Conservation (phyloP, 2,888 invertebrate genomes). For the Meteorus cinctellus region DNA sequence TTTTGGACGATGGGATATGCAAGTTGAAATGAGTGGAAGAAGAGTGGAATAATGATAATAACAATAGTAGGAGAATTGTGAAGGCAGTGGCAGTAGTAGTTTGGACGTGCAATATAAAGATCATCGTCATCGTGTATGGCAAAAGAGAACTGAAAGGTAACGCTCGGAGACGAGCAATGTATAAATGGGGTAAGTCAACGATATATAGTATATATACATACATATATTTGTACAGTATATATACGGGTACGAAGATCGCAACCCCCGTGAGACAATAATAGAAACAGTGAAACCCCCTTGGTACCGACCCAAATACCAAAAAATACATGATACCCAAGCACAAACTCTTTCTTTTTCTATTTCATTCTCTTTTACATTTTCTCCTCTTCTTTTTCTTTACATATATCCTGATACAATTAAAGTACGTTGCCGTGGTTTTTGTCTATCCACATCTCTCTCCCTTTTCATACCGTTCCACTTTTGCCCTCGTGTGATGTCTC, state of each 20-base stretch:
- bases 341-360: conserved; percentile 26
- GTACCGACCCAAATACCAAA: conserved; percentile 62
- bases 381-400: conserved; percentile 33
- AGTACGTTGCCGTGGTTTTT: conserved; percentile 69
- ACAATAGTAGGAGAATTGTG: background rate
- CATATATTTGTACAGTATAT: background rate
- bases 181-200: conserved; percentile 6
- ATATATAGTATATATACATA: background rate
- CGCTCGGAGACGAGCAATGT: background rate
- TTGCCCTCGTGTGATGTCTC: conserved; percentile 12
- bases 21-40: background rate
- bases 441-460: conserved; percentile 39
- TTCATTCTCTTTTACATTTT: conserved; percentile 33
- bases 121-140: background rate
- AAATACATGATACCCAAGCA: conserved; percentile 62
- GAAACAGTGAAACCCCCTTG: conserved; percentile 67
- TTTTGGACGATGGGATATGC: background rate
- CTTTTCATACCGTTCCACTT: conserved; percentile 39
- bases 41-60: background rate
- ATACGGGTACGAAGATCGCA: conserved; percentile 44
- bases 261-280: conserved; percentile 71
- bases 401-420: conserved; percentile 67
- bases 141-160: background rate
- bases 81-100: too few relatives aligned
- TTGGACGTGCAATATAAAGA: background rate